Evolutionary conservation across 2,797 vertebrate species (phyloP), one percentile per base, ranked within the genome.

Genomic region (Sternotherus odoratus): DNA sequence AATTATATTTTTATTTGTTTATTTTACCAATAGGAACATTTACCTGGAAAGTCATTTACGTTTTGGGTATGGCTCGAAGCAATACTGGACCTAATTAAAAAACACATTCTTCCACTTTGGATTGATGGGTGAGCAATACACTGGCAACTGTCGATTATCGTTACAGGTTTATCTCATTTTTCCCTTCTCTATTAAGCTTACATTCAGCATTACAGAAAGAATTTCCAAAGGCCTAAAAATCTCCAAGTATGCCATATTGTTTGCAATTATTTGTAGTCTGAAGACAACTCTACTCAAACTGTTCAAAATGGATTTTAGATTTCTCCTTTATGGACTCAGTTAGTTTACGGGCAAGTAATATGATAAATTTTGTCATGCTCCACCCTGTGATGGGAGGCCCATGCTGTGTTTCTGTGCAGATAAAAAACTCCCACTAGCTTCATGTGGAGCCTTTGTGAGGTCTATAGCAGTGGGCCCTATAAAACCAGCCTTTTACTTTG

Each of bases 51-150:
- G 95, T 96, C 98, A 4, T 99, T 99, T 94, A 99, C 99, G 92
- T 99, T 99, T 97, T 99, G 99, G 99, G 98, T 98, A 91, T 99
- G 99, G 99, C 97, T 99, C 75, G 99, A 99, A 97, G 99, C 99
- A 54, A 99, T 99, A 91, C 96, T 99, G 97, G 99, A 99, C 89
- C 98, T 99, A 93, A 99, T 99, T 97, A 99, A 99, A 98, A 99
- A 99, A 94, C 99, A 99, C 88, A 97, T 99, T 96, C 98, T 99
- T 96, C 98, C 99, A 23, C 98, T 99, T 88, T 99, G 99, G 99
- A 99, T 99, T 90, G 99, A 99, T 92, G 99, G 99, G 99, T 99
- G 94, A 98, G 98, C 87, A 89, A 77, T 39, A 84, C 89, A 24
- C 36, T 94, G 72, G 80, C 46, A 77, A 26, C 7, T 88, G 3